Conservation (phyloP, 1,140 invertebrate genomes). For the Ylistrum balloti region DNA sequence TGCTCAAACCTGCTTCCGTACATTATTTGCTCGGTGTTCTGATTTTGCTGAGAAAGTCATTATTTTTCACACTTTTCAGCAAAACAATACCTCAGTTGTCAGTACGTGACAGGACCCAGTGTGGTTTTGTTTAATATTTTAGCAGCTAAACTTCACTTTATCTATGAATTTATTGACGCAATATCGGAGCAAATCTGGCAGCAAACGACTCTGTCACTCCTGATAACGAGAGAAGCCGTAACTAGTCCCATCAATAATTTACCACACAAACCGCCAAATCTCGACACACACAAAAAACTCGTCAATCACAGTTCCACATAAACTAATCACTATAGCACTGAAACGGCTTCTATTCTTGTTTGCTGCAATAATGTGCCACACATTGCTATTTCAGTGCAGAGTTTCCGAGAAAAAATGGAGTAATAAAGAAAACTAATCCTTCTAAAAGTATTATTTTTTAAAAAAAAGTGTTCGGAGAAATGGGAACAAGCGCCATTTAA, state of each 20-base stretch:
- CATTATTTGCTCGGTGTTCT: neutral
- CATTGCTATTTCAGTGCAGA: too few relatives aligned
- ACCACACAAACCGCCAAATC: slow-evolving; percentile 37
- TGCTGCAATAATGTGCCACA: neutral
- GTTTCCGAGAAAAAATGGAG: neutral
- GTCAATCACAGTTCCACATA: neutral
- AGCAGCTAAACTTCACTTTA: slow-evolving; percentile 28
- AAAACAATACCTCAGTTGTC: neutral
- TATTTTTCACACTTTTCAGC: neutral
- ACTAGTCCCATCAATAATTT: slow-evolving; percentile 23
- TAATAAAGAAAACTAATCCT: neutral
- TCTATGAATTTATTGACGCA: slow-evolving; percentile 39
- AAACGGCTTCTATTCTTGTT: neutral
- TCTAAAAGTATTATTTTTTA: neutral
- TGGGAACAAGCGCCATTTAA: too few relatives aligned
- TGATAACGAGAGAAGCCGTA: neutral
- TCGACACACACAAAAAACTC: neutral
- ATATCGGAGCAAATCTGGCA: neutral
- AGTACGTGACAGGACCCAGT: neutral
- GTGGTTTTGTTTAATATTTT: slow-evolving; percentile 2
- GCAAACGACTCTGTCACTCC: slow-evolving; percentile 21
- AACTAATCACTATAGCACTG: neutral
- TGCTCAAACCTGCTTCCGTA: neutral
- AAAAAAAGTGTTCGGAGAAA: too few relatives aligned
- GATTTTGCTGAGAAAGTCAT: slow-evolving; percentile 15